Conservation (phyloP, 2,888 invertebrate species). For the Protonemura montana region DNA sequence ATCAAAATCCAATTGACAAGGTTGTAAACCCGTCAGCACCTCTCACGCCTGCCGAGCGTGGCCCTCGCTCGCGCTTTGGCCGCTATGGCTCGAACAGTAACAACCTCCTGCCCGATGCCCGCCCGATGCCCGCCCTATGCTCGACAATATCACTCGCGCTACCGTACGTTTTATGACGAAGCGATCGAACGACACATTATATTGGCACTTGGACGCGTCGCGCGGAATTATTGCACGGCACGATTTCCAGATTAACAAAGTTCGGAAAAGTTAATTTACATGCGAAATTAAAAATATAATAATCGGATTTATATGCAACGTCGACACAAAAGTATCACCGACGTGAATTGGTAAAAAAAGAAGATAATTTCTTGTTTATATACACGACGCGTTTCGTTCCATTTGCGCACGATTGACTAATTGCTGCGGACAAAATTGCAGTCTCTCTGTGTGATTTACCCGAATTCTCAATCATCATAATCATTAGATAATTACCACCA, state of each 20-base stretch:
- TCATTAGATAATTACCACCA: slow-evolving; percentile 24
- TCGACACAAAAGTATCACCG: slow-evolving; percentile 23
- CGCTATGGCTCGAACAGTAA: neutral
- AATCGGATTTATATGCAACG: slow-evolving; percentile 36
- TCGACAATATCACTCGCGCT: neutral
- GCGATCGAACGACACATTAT: slow-evolving; percentile 20
- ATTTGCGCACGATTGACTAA: slow-evolving; percentile 22
- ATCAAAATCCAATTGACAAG: slow-evolving; percentile 42
- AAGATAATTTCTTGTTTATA: slow-evolving; percentile 34
- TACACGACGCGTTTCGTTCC: slow-evolving; percentile 2
- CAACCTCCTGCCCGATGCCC: neutral
- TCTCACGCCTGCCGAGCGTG: neutral
- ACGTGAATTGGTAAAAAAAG: neutral
- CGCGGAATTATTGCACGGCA: slow-evolving; percentile 9
- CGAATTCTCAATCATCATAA: slow-evolving; percentile 32
- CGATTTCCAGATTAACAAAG: slow-evolving; percentile 26
- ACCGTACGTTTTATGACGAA: neutral
- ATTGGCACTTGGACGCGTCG: slow-evolving; percentile 14
- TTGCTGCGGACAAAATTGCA: slow-evolving; percentile 30
- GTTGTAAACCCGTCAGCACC: slow-evolving; percentile 40
- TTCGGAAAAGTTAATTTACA: slow-evolving; percentile 38
- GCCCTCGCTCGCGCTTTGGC: neutral
- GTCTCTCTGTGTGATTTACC: neutral
- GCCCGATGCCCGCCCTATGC: neutral
- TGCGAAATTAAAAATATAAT: slow-evolving; percentile 35